phyloP scores from a whole-genome alignment of 2,113 vertebrate genomes.

The Paradoxurus hermaphroditus region DNA sequence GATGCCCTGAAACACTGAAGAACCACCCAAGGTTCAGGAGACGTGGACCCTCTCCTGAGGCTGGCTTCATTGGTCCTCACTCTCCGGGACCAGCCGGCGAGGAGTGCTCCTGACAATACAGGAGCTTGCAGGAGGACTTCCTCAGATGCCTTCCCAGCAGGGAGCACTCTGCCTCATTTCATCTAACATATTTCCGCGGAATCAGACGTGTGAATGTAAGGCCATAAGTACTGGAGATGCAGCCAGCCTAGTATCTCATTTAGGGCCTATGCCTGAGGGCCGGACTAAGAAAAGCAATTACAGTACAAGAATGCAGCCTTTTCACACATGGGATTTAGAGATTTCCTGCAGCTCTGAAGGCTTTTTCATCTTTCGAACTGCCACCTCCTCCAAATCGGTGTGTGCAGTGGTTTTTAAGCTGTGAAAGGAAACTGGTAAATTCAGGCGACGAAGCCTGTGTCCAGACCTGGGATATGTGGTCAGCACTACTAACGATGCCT shows the following conservation, averaged over 20 bases:
- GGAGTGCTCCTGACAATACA: neutral
- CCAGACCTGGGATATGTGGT: neutral
- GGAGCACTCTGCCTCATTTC: neutral
- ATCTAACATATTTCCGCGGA: neutral
- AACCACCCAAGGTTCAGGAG: neutral
- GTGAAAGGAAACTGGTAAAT: neutral
- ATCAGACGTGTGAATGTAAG: conserved; percentile 22
- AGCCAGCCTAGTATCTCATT: neutral
- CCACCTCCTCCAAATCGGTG: neutral
- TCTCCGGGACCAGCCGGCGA: neutral
- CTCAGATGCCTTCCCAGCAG: neutral
- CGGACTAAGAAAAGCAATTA: conserved; percentile 43
- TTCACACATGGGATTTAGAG: neutral
- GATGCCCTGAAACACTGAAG: neutral
- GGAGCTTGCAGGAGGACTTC: neutral
- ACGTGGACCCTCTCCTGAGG: neutral
- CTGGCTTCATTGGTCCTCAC: neutral
- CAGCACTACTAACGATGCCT: neutral
- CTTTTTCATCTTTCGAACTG: conserved; percentile 20
- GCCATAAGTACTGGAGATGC: neutral
- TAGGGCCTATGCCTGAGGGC: neutral
- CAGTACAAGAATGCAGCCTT: neutral
- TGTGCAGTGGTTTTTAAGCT: neutral
- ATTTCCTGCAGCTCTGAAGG: neutral
- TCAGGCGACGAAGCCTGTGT: neutral